Evolutionary conservation across 2,888 invertebrate genomes (phyloP).

Genomic region (Willowsia nigromaculata): DNA sequence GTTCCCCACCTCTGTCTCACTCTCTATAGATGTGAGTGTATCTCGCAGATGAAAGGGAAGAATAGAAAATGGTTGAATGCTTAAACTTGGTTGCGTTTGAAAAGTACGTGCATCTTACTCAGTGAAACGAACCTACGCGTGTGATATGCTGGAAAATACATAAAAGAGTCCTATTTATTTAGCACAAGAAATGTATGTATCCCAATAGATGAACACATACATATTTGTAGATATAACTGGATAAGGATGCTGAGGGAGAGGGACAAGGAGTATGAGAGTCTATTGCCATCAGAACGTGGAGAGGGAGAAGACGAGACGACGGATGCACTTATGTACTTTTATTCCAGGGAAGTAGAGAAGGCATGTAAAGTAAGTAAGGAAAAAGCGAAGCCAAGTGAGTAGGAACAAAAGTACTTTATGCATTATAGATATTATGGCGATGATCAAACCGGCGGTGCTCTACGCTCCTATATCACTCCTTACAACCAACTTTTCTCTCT

Average conservation of each 20-base stretch:
- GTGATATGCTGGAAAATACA: constrained; percentile 57
- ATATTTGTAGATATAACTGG: neutral
- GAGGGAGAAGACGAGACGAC: constrained; percentile 58
- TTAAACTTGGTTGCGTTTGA: constrained; percentile 45
- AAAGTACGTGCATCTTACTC: constrained; percentile 32
- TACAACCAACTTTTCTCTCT: constrained; percentile 5
- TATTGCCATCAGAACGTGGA: constrained; percentile 19
- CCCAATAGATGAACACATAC: neutral
- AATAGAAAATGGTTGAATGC: constrained; percentile 61
- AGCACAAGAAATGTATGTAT: neutral
- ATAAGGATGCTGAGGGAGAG: constrained; percentile 42
- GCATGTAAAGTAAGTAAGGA: constrained; percentile 31
- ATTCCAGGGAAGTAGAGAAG: constrained; percentile 9
- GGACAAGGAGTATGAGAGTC: neutral
- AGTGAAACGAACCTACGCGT: constrained; percentile 23
- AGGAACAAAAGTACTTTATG: constrained; percentile 68
- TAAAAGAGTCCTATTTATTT: constrained; percentile 10
- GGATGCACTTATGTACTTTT: constrained; percentile 65
- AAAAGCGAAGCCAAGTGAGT: constrained; percentile 20
- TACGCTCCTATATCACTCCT: neutral
- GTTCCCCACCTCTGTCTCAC: neutral
- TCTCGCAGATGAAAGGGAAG: constrained; percentile 6
- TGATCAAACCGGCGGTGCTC: constrained; percentile 51
- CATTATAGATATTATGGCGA: constrained; percentile 71
- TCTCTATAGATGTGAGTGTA: neutral